Conservation (phyloP, 2,888 invertebrate genomes). For the Seladonia tumulorum region DNA sequence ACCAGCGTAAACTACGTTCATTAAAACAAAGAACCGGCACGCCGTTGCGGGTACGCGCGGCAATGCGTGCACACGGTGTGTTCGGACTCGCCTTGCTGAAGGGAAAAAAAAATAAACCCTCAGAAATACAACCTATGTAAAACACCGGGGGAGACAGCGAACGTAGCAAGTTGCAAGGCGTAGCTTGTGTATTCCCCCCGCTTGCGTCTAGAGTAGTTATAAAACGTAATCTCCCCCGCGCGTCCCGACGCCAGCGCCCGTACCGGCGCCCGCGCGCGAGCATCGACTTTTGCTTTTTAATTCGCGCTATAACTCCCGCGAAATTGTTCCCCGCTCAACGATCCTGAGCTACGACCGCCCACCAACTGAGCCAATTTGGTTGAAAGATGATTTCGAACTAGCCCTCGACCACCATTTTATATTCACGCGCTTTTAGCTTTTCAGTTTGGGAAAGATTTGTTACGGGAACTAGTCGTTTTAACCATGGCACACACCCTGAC, state of each 20-base stretch:
- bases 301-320: conserved; percentile 21
- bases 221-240: conserved; percentile 41
- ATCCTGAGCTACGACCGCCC: conserved; percentile 13
- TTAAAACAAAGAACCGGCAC: conserved; percentile 60
- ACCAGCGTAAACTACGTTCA: conserved; percentile 62
- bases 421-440: neutral
- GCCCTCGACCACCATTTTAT: neutral
- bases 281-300: conserved; percentile 54
- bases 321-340: conserved; percentile 15
- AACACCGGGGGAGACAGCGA: conserved; percentile 52
- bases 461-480: too few species aligned
- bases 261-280: neutral
- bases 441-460: too few species aligned
- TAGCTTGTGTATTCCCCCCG: conserved; percentile 26
- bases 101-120: conserved; percentile 52
- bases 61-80: conserved; percentile 56
- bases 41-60: conserved; percentile 58
- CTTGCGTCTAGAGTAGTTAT: conserved; percentile 25
- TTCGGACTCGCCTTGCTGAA: conserved; percentile 3
- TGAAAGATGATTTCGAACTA: neutral
- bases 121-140: conserved; percentile 60
- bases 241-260: too few species aligned
- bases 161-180: conserved; percentile 42
- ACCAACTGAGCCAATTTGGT: neutral
- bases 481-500: too few species aligned